These are phyloP conservation scores for Chaenogobius annularis DNA, from an alignment of 2,113 vertebrate species.

Conservation along the genomic window DNA sequence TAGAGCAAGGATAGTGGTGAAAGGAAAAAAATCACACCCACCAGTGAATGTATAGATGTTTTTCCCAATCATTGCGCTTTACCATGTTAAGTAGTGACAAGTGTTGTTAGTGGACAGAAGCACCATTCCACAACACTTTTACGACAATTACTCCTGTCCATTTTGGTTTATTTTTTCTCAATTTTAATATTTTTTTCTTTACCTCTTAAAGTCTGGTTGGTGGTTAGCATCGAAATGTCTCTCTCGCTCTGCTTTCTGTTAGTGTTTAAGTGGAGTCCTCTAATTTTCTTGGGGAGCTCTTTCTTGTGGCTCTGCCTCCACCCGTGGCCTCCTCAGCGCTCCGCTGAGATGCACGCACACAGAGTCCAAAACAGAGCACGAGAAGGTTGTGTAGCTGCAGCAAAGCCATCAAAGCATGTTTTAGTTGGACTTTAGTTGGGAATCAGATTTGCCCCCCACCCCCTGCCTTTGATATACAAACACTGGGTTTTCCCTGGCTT, in stretches of 20 bases:
- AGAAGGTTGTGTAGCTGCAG: constrained; percentile 59
- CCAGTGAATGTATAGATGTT: constrained; percentile 13
- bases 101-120: constrained; percentile 30
- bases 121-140: constrained; percentile 51
- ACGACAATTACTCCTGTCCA: constrained; percentile 51
- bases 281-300: constrained; percentile 78
- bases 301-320: constrained; percentile 79
- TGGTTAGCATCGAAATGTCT: constrained; percentile 68
- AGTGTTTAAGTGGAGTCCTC: constrained; percentile 77
- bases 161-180: constrained; percentile 38
- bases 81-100: constrained; percentile 39
- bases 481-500: constrained; percentile 64
- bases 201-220: constrained; percentile 67
- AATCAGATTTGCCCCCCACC: constrained; percentile 62
- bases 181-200: constrained; percentile 50
- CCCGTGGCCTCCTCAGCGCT: constrained; percentile 68
- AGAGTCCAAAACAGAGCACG: constrained; percentile 45
- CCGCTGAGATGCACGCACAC: constrained; percentile 50
- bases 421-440: constrained; percentile 63
- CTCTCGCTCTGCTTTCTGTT: constrained; percentile 67
- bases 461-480: constrained; percentile 65
- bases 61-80: constrained; percentile 49
- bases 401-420: constrained; percentile 70
- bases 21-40: constrained; percentile 26
- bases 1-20: constrained; percentile 18